Evolutionary conservation across 2,888 invertebrate species (phyloP).

Genomic region (Pogonocherus hispidulus): DNA sequence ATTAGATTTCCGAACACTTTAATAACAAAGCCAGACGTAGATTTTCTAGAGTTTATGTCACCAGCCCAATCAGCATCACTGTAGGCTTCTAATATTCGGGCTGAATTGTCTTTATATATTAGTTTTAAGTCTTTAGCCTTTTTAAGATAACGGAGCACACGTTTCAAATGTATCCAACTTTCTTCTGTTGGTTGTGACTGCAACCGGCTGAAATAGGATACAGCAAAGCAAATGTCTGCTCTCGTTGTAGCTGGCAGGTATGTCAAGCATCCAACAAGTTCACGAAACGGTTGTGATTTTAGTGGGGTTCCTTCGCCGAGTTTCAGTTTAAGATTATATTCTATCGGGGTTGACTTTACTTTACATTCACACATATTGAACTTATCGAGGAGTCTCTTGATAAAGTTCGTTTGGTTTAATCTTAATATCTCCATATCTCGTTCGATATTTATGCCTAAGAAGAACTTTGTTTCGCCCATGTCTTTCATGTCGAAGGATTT

Average conservation of each 20-base stretch:
- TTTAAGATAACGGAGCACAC: too few species aligned
- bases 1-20: slow-evolving; percentile 14
- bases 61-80: neutral
- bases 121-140: too few species aligned
- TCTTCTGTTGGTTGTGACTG: too few species aligned
- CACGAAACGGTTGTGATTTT: neutral
- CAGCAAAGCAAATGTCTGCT: neutral
- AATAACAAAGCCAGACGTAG: neutral
- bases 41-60: too few species aligned
- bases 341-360: neutral
- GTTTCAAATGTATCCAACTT: too few species aligned
- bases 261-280: neutral
- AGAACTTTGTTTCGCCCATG: neutral
- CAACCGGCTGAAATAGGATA: too few species aligned
- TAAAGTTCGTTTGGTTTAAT: slow-evolving; percentile 3
- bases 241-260: neutral
- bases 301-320: neutral
- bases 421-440: neutral
- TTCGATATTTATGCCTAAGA: neutral
- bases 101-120: too few species aligned
- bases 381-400: neutral
- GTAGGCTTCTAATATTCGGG: too few species aligned
- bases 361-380: slow-evolving; percentile 13
- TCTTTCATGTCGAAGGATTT: neutral
- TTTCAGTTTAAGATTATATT: neutral